Evolutionary conservation across 2,113 vertebrate genomes (phyloP), one percentile per base, ranked within the genome.

Genomic region (Todiramphus saurophagus): DNA sequence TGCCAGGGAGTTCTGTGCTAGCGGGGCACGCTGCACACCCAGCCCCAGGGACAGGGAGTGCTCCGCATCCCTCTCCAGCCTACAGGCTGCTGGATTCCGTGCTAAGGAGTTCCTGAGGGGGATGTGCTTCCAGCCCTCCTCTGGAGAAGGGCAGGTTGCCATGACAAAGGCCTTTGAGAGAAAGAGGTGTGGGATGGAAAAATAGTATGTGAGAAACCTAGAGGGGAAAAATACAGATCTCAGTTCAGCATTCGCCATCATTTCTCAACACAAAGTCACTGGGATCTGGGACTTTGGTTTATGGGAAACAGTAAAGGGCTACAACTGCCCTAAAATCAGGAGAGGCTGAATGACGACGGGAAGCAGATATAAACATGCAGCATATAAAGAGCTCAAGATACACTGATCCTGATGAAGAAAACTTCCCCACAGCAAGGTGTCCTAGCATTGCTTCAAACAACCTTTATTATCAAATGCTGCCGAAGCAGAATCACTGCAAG

Each of bases 151-250:
- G 73, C 92, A 96, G 86, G 91, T 91, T 95, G 81, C 95, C 96
- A 96, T 94, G 92, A 96, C 96, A 96, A 96, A 95, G 86, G 90
- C 96, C 94, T 96, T 55, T 92, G 90, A 95, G 90, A 90, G 86
- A 93, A 92, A 93, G 92, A 90, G 73, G 73, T 96, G 92, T 90
- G 86, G 92, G 95, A 96, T 90, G 80, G 96, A 87, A 91, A 90
- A 96, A 92, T 25, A 87, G 79, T 78, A 86, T n/a, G 64, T 46
- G 59, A 87, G 86, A 96, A 95, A 84, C 62, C 77, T 70, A 81
- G 19, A 78, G 87, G 70, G 73, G 86, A 62, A 94, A 93, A 94
- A 89, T 17, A 56, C 68, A 48, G 21, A 89, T 69, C 69, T 91
- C 66, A 70, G 1, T 72, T 87, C 80, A 89, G 77, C 62, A 62